Evolutionary conservation across 1,140 invertebrate genomes (phyloP), one percentile per base, ranked within the genome.

Genomic region (Aphelinus certus): DNA sequence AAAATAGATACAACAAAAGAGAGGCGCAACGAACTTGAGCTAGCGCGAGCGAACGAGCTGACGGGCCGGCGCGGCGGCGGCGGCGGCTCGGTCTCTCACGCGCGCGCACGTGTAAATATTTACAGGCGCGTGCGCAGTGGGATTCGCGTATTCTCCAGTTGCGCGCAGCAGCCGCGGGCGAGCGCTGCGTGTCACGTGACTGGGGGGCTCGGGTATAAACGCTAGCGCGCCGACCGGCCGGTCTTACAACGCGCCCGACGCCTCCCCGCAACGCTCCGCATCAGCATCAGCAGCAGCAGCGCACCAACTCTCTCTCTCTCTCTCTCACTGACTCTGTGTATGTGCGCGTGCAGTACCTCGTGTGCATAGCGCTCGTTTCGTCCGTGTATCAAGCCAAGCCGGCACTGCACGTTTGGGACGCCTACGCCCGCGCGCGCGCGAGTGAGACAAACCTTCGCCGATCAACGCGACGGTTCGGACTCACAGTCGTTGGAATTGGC

Each of bases 21-120:
- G 26, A 26, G 26, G 26, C 26, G 26, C 26, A 26, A 26, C 26
- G 26, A 26, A 26, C 26, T 26, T 26, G 26, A 26, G 26, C 26
- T 26, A 26, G 26, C 26, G 26, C 26, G 26, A 26, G 26, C 26
- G 51, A 53, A 9, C 51, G 51, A 4, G 4, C 51, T 4, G 9
- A 9, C 51, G 51, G 4, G 51, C 4, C 51, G 9, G 4, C 4
- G 51, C 51, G 51, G 51, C 51, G 51, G 51, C 51, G 51, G 51
- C 9, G 51, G 1, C 57, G 57, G 7, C 57, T 10, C 7, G 3
- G 57, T 4, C n/a, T 53, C 51, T 6, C 51, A 53, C 45, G 53
- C 51, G 53, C 53, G 62, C 79, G 81, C 82, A 83, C 83, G 84
- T 86, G 84, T 86, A 86, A 85, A 87, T 84, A 86, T 86, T 84